phyloP scores from a whole-genome alignment of 92 coral and sea anemone species.

The Porites divaricata region DNA sequence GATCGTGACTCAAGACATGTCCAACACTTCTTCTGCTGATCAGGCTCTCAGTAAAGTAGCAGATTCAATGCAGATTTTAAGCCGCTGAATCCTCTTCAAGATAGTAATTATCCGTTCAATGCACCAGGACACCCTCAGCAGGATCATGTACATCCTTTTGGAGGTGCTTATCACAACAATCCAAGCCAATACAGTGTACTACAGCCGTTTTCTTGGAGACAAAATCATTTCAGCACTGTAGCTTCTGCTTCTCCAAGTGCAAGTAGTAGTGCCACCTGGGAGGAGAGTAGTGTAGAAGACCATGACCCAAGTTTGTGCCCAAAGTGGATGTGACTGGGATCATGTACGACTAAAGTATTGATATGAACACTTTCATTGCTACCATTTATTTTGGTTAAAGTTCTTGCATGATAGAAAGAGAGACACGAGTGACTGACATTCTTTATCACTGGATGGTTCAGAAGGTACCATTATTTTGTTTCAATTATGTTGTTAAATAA shows the following conservation, averaged over 20 bases:
- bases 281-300: background rate
- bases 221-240: background rate
- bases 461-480: too few species aligned
- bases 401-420: too few species aligned
- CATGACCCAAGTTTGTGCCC: background rate
- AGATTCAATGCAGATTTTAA: too few species aligned
- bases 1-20: too few species aligned
- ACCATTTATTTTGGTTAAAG: background rate
- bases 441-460: too few species aligned
- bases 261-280: background rate
- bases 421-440: too few species aligned
- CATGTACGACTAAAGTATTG: background rate
- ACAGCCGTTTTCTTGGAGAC: background rate
- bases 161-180: background rate
- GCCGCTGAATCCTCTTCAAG: background rate
- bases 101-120: background rate
- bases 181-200: background rate
- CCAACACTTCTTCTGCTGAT: too few species aligned
- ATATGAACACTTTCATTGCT: background rate
- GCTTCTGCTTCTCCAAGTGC: background rate
- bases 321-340: background rate
- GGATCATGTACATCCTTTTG: background rate
- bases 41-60: too few species aligned
- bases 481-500: too few species aligned
- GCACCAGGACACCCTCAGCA: background rate